Conservation (phyloP, 1,140 invertebrate species). For the Trialeurodes vaporariorum region DNA sequence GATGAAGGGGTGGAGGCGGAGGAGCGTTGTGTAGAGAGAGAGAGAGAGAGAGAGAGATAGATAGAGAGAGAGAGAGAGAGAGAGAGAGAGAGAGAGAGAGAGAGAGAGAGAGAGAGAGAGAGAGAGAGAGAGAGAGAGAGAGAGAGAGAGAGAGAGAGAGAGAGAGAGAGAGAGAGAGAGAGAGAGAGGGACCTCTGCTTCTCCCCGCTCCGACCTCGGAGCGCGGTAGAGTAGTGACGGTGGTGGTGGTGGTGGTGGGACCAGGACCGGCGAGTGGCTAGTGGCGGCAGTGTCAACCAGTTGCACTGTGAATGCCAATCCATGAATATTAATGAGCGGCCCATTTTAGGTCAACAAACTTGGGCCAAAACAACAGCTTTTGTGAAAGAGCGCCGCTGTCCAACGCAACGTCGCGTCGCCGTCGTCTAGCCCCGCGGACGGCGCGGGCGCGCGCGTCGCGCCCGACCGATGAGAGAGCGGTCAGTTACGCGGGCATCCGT, state of each 20-base stretch:
- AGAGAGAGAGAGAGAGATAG: neutral
- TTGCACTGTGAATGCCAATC: neutral
- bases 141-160: neutral
- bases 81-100: neutral
- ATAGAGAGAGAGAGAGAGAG: neutral
- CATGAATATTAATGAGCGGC: neutral
- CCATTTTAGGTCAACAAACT: neutral
- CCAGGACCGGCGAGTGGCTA: conserved; percentile 6
- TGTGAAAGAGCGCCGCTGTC: too few relatives aligned
- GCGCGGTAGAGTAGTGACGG: neutral
- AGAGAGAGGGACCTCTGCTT: too few relatives aligned
- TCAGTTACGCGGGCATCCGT: conserved; percentile 9
- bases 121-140: too few relatives aligned
- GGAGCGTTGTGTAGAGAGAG: neutral
- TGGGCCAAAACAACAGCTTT: neutral
- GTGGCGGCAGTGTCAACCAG: neutral
- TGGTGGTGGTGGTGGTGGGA: conserved; percentile 10
- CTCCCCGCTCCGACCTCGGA: too few relatives aligned
- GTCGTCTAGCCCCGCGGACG: too few relatives aligned
- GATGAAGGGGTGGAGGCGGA: neutral
- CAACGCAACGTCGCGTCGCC: too few relatives aligned
- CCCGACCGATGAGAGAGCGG: conserved; percentile 3
- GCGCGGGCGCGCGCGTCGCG: conserved; percentile 7
- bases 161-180: neutral
- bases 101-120: too few relatives aligned